These are phyloP conservation scores for Tympanoctomys barrerae DNA, from an alignment of 2,797 vertebrate genomes.

Conservation along the genomic window DNA sequence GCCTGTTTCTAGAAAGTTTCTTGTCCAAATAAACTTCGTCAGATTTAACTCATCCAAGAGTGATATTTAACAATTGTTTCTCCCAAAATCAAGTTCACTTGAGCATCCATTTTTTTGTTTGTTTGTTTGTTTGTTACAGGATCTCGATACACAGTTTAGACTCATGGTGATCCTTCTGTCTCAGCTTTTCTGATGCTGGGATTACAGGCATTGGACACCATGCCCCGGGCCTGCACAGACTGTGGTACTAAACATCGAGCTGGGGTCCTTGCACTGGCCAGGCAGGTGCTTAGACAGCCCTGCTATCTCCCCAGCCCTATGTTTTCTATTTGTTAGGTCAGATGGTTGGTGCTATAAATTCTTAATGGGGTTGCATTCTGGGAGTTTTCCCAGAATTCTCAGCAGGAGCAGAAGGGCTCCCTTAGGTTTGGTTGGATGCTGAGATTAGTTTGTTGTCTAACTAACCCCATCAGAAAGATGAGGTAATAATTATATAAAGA, in stretches of 20 bases:
- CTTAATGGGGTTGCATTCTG: background rate
- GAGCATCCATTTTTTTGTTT: background rate
- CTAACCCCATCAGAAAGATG: background rate
- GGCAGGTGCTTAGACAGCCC: no score
- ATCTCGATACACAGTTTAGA: no score
- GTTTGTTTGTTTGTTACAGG: background rate
- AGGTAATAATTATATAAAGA: background rate
- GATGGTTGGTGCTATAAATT: background rate
- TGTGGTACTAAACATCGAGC: no score
- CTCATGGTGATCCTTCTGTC: no score
- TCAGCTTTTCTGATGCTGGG: no score
- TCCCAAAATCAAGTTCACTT: constrained; percentile 36
- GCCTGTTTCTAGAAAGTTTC: background rate
- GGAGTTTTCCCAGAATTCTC: background rate
- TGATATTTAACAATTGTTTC: background rate
- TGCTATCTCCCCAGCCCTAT: background rate
- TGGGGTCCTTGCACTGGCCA: no score
- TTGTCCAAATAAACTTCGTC: background rate
- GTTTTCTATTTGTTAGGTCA: constrained; percentile 3
- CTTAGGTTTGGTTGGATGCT: background rate
- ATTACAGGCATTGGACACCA: no score
- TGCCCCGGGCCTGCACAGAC: no score
- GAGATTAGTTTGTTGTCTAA: background rate
- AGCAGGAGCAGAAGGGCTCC: background rate
- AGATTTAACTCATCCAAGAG: background rate